phyloP scores from a whole-genome alignment of 2,888 invertebrate genomes.

The Drosophila mimica region DNA sequence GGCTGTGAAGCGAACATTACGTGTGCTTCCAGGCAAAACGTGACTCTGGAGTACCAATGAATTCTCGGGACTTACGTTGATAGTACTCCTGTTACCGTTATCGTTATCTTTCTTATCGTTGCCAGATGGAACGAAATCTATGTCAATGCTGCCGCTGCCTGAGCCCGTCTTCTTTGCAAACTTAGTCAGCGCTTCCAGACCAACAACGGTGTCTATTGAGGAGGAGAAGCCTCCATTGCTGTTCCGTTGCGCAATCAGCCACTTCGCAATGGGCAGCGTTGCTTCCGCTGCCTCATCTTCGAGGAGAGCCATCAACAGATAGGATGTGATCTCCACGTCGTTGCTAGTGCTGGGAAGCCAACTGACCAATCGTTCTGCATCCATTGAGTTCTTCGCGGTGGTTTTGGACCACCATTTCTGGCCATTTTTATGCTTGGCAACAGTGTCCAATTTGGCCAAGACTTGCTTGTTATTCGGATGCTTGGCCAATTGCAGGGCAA shows the following conservation, averaged over 20 bases:
- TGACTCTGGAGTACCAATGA: constrained; percentile 93
- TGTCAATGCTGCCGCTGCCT: constrained; percentile 73
- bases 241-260: constrained; percentile 90
- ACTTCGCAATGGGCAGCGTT: constrained; percentile 87
- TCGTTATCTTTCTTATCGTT: constrained; percentile 37
- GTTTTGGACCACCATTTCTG: constrained; percentile 92
- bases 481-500: constrained; percentile 91
- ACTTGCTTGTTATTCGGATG: constrained; percentile 89
- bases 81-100: constrained; percentile 56
- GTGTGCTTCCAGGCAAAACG: constrained; percentile 86
- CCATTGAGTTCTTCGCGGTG: constrained; percentile 80
- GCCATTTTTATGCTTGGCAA: constrained; percentile 86
- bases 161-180: constrained; percentile 87
- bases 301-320: constrained; percentile 90
- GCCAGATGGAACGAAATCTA: constrained; percentile 69
- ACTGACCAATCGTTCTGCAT: not conserved
- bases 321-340: constrained; percentile 93
- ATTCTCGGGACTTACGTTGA: constrained; percentile 89
- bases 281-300: constrained; percentile 77
- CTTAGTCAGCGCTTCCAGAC: constrained; percentile 89
- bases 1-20: constrained; percentile 90
- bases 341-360: constrained; percentile 88
- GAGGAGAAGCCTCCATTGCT: constrained; percentile 90
- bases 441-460: constrained; percentile 86
- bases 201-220: constrained; percentile 92